Evolutionary conservation across 2,797 vertebrate genomes (phyloP).

Genomic region (Carapus acus): DNA sequence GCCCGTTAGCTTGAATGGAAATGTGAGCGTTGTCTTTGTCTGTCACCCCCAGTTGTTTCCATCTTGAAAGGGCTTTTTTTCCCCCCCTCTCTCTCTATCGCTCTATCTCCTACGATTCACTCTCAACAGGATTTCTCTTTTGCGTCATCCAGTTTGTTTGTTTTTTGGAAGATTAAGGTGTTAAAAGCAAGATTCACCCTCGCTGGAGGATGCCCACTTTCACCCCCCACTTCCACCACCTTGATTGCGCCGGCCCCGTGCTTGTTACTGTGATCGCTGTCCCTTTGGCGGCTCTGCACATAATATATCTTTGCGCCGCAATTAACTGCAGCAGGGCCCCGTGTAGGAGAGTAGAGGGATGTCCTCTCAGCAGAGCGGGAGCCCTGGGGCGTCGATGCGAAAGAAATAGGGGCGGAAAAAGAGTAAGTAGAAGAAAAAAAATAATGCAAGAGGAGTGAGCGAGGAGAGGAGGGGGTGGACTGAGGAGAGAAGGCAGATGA

Average conservation of each 20-base stretch:
- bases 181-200: conserved; percentile 33
- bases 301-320: conserved; percentile 50
- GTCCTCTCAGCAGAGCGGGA: conserved; percentile 43
- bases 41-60: conserved; percentile 9
- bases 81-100: too few species aligned
- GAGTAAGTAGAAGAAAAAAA: conserved; percentile 38
- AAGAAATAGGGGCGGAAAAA: conserved; percentile 38
- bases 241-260: conserved; percentile 17
- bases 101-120: too few species aligned
- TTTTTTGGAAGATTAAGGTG: conserved; percentile 27
- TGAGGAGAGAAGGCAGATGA: not conserved
- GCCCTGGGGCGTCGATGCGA: conserved; percentile 43
- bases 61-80: conserved; percentile 8
- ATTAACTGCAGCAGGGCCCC: conserved; percentile 56
- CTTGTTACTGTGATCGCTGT: conserved; percentile 60
- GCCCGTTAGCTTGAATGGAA: conserved; percentile 8
- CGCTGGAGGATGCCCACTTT: conserved; percentile 29
- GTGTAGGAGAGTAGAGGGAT: conserved; percentile 45
- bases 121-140: conserved; percentile 1
- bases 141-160: not conserved
- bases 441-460: conserved; percentile 33
- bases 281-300: conserved; percentile 43
- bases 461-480: conserved; percentile 13
- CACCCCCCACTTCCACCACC: conserved; percentile 21
- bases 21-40: conserved; percentile 20